Conservation (phyloP, 2,888 invertebrate genomes). For the Mesorhabditis belari region DNA sequence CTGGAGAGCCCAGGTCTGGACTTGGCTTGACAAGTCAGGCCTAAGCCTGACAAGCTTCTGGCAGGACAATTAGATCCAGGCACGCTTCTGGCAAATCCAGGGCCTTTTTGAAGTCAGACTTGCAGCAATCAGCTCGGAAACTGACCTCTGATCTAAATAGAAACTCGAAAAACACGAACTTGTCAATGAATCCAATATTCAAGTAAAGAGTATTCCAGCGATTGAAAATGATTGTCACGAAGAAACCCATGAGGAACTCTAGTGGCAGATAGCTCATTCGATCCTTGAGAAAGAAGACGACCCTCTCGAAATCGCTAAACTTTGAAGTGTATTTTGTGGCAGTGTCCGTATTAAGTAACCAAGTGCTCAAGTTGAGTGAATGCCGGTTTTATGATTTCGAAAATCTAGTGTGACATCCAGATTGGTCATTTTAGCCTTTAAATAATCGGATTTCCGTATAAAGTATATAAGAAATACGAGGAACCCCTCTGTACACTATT, state of each 20-base stretch:
- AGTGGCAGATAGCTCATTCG: constrained; percentile 27
- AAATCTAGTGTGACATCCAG: too few relatives aligned
- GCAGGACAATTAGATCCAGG: too few relatives aligned
- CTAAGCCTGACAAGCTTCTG: too few relatives aligned
- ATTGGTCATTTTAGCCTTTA: too few relatives aligned
- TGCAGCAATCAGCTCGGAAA: neutral
- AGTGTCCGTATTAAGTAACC: neutral
- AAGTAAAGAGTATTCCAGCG: constrained; percentile 34
- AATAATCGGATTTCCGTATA: too few relatives aligned
- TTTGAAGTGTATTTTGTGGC: too few relatives aligned
- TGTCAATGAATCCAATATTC: constrained; percentile 37
- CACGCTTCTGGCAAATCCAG: neutral
- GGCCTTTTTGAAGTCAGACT: neutral
- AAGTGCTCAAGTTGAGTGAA: neutral
- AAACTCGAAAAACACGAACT: constrained; percentile 11
- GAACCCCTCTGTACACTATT: too few relatives aligned
- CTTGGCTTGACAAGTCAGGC: too few relatives aligned
- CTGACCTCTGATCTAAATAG: neutral
- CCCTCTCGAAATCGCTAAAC: constrained; percentile 23
- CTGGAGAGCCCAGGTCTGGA: too few relatives aligned
- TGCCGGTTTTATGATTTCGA: too few relatives aligned
- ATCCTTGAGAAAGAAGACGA: constrained; percentile 24
- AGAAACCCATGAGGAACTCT: constrained; percentile 32
- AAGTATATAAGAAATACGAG: too few relatives aligned
- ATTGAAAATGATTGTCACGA: constrained; percentile 26